Evolutionary conservation across 2,113 vertebrate species (phyloP).

Genomic region (Morone saxatilis): DNA sequence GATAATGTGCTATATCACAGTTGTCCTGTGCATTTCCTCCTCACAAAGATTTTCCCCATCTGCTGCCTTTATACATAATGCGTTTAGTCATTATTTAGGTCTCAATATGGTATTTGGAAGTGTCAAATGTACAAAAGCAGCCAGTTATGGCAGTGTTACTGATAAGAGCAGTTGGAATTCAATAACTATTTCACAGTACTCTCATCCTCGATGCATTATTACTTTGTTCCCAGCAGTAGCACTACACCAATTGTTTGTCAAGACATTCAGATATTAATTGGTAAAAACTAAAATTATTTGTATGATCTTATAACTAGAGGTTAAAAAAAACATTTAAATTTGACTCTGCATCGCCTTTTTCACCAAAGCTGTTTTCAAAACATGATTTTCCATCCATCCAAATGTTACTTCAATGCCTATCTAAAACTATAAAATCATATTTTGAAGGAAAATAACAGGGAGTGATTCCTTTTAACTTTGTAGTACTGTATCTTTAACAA

Average conservation of each 20-base stretch:
- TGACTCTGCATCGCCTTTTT: not conserved
- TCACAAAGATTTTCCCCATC: conserved; percentile 3
- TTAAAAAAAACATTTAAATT: not conserved
- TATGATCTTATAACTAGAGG: not conserved
- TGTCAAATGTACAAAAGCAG: not conserved
- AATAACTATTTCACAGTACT: not conserved
- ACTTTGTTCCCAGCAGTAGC: not conserved
- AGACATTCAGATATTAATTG: not conserved
- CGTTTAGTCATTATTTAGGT: conserved; percentile 1
- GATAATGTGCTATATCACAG: conserved; percentile 9
- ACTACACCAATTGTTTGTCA: not conserved
- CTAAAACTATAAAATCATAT: not conserved
- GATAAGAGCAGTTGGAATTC: not conserved
- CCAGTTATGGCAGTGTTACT: not conserved
- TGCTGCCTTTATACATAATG: conserved; percentile 3
- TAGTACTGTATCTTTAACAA: conserved; percentile 40
- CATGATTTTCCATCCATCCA: not conserved
- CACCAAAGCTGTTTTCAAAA: conserved; percentile 11
- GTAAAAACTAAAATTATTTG: not conserved
- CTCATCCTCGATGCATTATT: not conserved
- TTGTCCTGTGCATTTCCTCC: conserved; percentile 22
- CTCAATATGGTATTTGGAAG: not conserved
- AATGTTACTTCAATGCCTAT: not conserved
- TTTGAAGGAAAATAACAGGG: not conserved
- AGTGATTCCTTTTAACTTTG: not conserved